Evolutionary conservation across 2,888 invertebrate genomes (phyloP), one percentile per base, ranked within the genome.

Genomic region (Argynnis bischoffii): DNA sequence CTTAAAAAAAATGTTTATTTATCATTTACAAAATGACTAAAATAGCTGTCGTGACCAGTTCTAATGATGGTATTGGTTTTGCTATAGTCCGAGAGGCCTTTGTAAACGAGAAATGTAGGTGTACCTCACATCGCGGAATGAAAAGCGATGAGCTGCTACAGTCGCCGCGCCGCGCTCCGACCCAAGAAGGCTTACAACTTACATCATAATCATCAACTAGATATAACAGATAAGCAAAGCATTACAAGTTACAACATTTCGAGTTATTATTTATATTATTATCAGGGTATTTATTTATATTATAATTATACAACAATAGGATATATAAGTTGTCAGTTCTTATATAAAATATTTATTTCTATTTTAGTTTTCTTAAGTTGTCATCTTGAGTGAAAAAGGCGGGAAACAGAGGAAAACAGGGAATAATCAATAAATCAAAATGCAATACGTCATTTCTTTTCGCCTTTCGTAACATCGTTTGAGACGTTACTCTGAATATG

Each of bases 221-320:
- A 97, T 78, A 92, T 96, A 63, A 94, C 93, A 3, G 92, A 95
- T 72, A 83, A 86, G 48, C 82, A 86, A 3, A 96, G 96, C 75
- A 86, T 96, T 8, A 85, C 93, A 61, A 82, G 18, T 18, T 18
- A 18, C 18, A 18, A 18, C 74, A 4, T 94, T 96, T 72, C 89
- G 90, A 14, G 93, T 95, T 74, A 93, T 93, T 75, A 80, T 97
- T 2, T 89, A 94, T 18, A 18, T 18, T 18, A 18, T 18, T 18
- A 2, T 18, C 18, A 2, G 2, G 18, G 18, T 18, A 18, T 18
- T 18, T 18, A 18, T 18, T 18, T 18, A 18, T 18, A 18, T 18
- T 18, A 18, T 18, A 18, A 18, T 18, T 18, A 18, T 18, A 18
- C 18, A 18, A 18, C 18, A 18, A 18, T 18, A 18, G 18, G 18